Evolutionary conservation across 2,113 vertebrate species (phyloP), one percentile per base, ranked within the genome.

Genomic region (Limanda limanda): DNA sequence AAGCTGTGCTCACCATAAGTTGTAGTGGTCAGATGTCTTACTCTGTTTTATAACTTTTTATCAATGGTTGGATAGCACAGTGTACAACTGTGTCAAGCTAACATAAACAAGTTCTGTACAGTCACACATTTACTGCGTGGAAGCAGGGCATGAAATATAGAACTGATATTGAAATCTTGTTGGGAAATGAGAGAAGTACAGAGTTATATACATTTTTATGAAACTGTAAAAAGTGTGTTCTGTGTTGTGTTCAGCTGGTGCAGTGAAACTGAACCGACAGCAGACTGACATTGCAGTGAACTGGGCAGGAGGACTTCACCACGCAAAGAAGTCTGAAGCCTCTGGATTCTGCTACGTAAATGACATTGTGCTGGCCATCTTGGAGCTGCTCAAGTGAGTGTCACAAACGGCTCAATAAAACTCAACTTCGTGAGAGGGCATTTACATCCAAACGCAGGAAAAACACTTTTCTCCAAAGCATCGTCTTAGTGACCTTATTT

Each of bases 311-410:
- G 97, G 97, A 8, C 96, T 99, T 62, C 97, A 99, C 88, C 97
- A 99, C 0, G 97, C 97, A 11, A 99, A 99, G 86, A 98, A 99
- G 88, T 99, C 97, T 0, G 97, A 99, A 78, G 97, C 97, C 1
- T 98, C 97, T 5, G 97, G 97, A 4, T 99, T 99, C 92, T 99
- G 97, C 86, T 99, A 98, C 0, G 97, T 98, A 74, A 99, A 99
- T 2, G 97, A 99, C 84, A 99, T 99, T 14, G 97, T 98, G 56
- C 80, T 98, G 78, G 97, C 96, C 88, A 98, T 98, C 94, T 78
- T 98, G 92, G 97, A 99, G 88, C 94, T 99, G 68, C 95, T 98
- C 8, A 99, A 99, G 97, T 99, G 94, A 1, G 95, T 91, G 21
- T 57, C 4, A 40, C 25, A 5, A 14, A 2, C 56, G 4, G 8